Conservation (phyloP, 1,140 invertebrate genomes). For the Solen grandis region DNA sequence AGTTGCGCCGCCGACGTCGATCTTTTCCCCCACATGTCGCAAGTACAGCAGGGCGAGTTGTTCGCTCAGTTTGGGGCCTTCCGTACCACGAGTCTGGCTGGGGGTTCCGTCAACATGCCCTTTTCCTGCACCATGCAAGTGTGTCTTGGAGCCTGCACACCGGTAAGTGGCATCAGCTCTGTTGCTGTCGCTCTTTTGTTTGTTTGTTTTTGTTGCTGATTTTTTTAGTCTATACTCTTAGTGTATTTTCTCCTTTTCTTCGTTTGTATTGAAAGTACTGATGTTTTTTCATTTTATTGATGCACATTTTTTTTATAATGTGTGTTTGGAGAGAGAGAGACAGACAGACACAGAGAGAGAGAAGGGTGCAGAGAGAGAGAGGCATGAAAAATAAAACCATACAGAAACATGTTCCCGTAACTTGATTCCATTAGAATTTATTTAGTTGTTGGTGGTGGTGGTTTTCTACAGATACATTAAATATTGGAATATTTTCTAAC, state of each 20-base stretch:
- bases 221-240: not conserved
- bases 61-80: slow-evolving; percentile 53
- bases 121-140: slow-evolving; percentile 59
- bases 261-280: not conserved
- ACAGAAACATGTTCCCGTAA: too few relatives aligned
- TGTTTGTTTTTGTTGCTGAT: too few relatives aligned
- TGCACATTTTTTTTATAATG: too few relatives aligned
- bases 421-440: too few relatives aligned
- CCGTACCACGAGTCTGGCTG: slow-evolving; percentile 51
- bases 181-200: too few relatives aligned
- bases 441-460: too few relatives aligned
- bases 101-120: slow-evolving; percentile 57
- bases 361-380: too few relatives aligned
- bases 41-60: slow-evolving; percentile 49
- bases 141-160: slow-evolving; percentile 39
- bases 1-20: slow-evolving; percentile 27
- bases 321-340: too few relatives aligned
- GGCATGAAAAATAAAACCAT: too few relatives aligned
- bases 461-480: too few relatives aligned
- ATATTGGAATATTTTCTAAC: too few relatives aligned
- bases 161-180: slow-evolving; percentile 39
- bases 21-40: slow-evolving; percentile 3
- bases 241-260: not conserved
- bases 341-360: too few relatives aligned
- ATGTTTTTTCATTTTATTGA: not conserved